phyloP scores from a whole-genome alignment of 2,888 invertebrate species.

The Odiellus spinosus region DNA sequence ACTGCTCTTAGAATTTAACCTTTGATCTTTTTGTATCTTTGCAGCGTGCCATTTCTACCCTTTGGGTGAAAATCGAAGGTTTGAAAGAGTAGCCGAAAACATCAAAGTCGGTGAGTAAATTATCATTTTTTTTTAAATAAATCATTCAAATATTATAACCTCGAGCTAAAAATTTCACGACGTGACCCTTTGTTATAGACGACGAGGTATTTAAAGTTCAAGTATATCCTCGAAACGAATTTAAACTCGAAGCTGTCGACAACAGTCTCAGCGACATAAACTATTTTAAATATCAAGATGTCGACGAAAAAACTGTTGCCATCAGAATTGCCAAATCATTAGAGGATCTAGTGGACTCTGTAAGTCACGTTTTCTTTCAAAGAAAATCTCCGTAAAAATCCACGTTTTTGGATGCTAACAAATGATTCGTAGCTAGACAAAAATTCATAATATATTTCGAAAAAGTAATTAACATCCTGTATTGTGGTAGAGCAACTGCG shows the following conservation, averaged over 20 bases:
- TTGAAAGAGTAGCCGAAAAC: constrained; percentile 69
- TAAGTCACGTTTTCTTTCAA: constrained; percentile 15
- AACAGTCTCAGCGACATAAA: constrained; percentile 22
- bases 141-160: no score
- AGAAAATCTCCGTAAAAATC: no score
- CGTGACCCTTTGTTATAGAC: constrained; percentile 31
- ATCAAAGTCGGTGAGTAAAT: constrained; percentile 37
- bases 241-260: constrained; percentile 53
- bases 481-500: no score
- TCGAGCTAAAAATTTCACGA: not conserved
- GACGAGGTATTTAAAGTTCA: constrained; percentile 59
- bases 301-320: constrained; percentile 59
- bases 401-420: no score
- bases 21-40: constrained; percentile 6
- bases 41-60: constrained; percentile 60
- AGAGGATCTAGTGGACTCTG: constrained; percentile 56
- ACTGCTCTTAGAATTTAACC: no score
- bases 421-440: not conserved
- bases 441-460: not conserved
- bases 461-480: no score
- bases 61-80: constrained; percentile 61
- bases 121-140: not conserved
- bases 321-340: constrained; percentile 57
- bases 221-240: constrained; percentile 63
- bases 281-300: constrained; percentile 53